These are phyloP conservation scores for Thymelicus sylvestris DNA, from an alignment of 2,888 invertebrate species.

Conservation along the genomic window DNA sequence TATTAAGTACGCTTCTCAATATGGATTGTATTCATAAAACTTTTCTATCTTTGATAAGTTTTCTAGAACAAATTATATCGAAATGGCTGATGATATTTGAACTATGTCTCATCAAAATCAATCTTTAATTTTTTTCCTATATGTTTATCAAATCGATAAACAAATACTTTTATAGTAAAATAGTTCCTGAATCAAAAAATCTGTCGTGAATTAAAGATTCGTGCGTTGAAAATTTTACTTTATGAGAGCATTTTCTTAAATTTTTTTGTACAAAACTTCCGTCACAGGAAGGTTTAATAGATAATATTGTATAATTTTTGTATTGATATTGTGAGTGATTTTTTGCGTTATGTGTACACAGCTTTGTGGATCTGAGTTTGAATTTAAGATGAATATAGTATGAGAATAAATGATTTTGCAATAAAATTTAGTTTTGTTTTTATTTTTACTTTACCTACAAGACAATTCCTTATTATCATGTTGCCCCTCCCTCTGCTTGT, in stretches of 20 bases:
- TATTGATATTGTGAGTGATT: constrained; percentile 25
- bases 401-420: constrained; percentile 33
- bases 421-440: not conserved
- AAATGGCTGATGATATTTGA: too few species aligned
- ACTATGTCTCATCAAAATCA: not conserved
- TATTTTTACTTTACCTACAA: too few species aligned
- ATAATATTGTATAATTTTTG: constrained; percentile 16
- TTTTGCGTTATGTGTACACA: constrained; percentile 28
- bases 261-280: constrained; percentile 15
- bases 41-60: not conserved
- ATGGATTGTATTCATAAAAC: not conserved
- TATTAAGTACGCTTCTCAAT: not conserved
- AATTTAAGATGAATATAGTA: constrained; percentile 14
- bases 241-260: not conserved
- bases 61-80: not conserved
- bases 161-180: not conserved
- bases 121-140: too few species aligned
- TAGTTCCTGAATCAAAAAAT: constrained; percentile 11
- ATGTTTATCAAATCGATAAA: not conserved
- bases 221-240: not conserved
- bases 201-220: not conserved
- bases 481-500: too few species aligned
- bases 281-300: not conserved
- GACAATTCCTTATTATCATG: too few species aligned
- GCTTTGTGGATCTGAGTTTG: constrained; percentile 29